phyloP scores from a whole-genome alignment of 1,140 invertebrate species.

The Leucophenga varia region DNA sequence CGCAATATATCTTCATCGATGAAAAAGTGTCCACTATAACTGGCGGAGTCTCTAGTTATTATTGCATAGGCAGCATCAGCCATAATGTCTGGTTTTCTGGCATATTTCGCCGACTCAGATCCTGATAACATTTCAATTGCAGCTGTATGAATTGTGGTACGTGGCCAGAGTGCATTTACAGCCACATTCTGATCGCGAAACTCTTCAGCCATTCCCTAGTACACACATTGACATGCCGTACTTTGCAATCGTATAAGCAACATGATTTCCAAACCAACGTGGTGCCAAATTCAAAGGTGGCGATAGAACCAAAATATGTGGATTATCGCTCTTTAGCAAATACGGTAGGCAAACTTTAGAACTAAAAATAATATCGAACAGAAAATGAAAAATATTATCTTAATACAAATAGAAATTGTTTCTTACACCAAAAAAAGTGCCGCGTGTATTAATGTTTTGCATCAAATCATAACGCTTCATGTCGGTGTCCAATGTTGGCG shows the following conservation, averaged over 20 bases:
- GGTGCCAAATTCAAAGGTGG: conserved; percentile 88
- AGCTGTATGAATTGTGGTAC: conserved; percentile 88
- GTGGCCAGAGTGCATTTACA: conserved; percentile 95
- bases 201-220: conserved; percentile 93
- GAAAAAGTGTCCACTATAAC: conserved; percentile 84
- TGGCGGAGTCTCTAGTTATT: conserved; percentile 71
- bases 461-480: conserved; percentile 98
- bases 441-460: conserved; percentile 88
- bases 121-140: conserved; percentile 92
- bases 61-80: conserved; percentile 93
- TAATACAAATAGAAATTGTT: conserved; percentile 4
- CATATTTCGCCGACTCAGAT: conserved; percentile 60
- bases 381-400: background rate
- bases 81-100: conserved; percentile 89
- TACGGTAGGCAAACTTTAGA: conserved; percentile 89
- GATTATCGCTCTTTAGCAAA: conserved; percentile 81
- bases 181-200: conserved; percentile 79
- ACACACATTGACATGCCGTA: conserved; percentile 99
- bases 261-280: conserved; percentile 87
- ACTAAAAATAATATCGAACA: conserved; percentile 61
- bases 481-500: conserved; percentile 80
- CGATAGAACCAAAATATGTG: conserved; percentile 92
- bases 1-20: conserved; percentile 91
- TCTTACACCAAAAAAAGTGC: conserved; percentile 90
- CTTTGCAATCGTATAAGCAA: conserved; percentile 96